phyloP scores from a whole-genome alignment of 2,113 vertebrate genomes.

The Saccopteryx bilineata region DNA sequence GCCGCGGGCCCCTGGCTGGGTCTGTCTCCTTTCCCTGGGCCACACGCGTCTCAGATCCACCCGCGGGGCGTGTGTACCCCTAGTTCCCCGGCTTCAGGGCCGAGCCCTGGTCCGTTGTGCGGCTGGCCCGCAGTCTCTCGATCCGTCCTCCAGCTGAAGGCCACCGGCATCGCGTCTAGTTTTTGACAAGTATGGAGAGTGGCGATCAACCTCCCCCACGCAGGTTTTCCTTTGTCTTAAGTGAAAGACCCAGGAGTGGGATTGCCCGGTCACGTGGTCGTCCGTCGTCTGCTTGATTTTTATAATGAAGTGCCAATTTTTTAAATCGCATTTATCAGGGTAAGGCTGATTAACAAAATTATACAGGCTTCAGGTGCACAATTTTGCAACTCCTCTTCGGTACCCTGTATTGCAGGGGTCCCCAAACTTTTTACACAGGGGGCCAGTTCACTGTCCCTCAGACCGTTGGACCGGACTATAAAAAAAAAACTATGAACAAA shows the following conservation, averaged over 20 bases:
- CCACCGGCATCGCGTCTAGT: background rate
- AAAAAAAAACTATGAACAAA: too few relatives aligned
- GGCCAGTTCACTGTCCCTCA: too few relatives aligned
- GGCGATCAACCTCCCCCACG: background rate
- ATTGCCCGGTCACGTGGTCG: background rate
- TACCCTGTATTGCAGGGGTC: too few relatives aligned
- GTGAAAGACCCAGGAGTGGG: background rate
- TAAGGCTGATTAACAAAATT: too few relatives aligned
- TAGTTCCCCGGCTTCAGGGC: background rate
- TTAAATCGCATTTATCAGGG: too few relatives aligned
- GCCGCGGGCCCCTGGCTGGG: background rate
- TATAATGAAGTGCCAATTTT: background rate
- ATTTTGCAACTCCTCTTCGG: too few relatives aligned
- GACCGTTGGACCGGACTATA: too few relatives aligned
- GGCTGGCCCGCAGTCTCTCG: background rate
- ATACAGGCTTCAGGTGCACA: too few relatives aligned
- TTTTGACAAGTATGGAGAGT: background rate
- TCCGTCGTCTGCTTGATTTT: background rate
- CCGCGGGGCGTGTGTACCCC: background rate
- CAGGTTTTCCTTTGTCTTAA: background rate
- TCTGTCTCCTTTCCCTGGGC: background rate
- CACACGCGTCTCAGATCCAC: background rate
- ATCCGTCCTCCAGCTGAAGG: background rate
- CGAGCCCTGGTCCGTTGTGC: background rate
- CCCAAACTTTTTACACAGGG: too few relatives aligned